A percentile compares a stretch with the other conserved stretches of the same genome.
phyloP scores from a whole-genome alignment of 2,113 vertebrate genomes.

The Uria lomvia region DNA sequence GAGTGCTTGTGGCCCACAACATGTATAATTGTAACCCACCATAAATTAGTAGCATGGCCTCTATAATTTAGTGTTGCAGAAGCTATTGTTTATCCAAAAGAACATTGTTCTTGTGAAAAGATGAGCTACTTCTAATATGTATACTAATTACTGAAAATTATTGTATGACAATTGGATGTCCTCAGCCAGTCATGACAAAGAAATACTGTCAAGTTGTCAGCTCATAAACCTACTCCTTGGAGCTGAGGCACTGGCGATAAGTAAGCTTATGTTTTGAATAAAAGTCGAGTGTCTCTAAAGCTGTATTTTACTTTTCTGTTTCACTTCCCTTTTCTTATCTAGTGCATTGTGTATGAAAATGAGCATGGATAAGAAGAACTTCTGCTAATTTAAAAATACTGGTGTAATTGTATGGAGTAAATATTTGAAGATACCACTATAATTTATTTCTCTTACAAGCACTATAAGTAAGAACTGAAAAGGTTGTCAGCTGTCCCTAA shows the following conservation, averaged over 20 bases:
- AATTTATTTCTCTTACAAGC: background rate
- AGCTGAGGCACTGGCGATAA: background rate
- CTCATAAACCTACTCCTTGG: constrained; percentile 11
- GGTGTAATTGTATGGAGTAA: background rate
- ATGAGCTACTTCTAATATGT: constrained; percentile 51
- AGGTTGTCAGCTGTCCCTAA: background rate
- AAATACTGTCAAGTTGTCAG: constrained; percentile 62
- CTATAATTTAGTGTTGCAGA: constrained; percentile 54
- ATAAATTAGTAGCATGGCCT: constrained; percentile 63
- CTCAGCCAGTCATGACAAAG: constrained; percentile 49
- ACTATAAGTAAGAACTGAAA: background rate
- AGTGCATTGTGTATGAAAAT: background rate
- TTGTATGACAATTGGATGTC: constrained; percentile 58
- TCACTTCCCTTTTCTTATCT: background rate
- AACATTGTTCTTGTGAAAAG: constrained; percentile 63
- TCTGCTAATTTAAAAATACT: background rate
- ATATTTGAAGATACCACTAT: background rate
- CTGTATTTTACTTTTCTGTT: background rate
- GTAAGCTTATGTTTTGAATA: constrained; percentile 18
- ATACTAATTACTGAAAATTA: constrained; percentile 66
- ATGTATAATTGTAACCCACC: constrained; percentile 62
- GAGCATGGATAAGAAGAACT: background rate
- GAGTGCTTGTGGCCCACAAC: constrained; percentile 64
- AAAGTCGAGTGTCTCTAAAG: background rate
- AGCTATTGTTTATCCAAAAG: constrained; percentile 67